These are phyloP conservation scores for Psilopsiagon aurifrons DNA, from an alignment of 2,113 vertebrate species.

Conservation along the genomic window DNA sequence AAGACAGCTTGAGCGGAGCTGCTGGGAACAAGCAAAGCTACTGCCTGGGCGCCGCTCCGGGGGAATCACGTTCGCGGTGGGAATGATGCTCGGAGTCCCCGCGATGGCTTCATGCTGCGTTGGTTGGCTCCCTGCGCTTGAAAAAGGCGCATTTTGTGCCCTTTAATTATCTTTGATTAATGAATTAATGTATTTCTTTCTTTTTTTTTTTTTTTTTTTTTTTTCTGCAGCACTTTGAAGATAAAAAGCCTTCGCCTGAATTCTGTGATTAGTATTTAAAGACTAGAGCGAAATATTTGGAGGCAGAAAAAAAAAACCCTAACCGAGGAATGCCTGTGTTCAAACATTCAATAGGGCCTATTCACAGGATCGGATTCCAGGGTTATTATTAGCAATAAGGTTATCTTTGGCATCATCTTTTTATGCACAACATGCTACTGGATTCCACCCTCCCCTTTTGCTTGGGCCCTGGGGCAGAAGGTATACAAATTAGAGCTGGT, in stretches of 20 bases:
- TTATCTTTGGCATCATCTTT: conserved; percentile 64
- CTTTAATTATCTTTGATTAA: conserved; percentile 66
- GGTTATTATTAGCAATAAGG: conserved; percentile 69
- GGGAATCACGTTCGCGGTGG: background rate
- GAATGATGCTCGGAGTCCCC: conserved; percentile 24
- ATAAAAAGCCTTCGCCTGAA: conserved; percentile 37
- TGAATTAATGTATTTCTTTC: conserved; percentile 42
- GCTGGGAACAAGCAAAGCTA: conserved; percentile 21
- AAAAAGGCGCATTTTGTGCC: conserved; percentile 42
- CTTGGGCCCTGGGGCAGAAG: conserved; percentile 12
- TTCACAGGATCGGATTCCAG: conserved; percentile 56
- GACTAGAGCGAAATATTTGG: conserved; percentile 35
- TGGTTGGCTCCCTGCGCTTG: background rate
- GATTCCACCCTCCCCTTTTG: conserved; percentile 36
- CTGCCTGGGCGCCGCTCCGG: conserved; percentile 11
- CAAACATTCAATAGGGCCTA: conserved; percentile 34
- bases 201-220: background rate
- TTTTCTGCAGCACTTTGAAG: conserved; percentile 55
- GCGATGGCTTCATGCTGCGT: background rate
- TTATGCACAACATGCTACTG: conserved; percentile 43
- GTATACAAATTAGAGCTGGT: conserved; percentile 30
- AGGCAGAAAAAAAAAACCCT: conserved; percentile 42
- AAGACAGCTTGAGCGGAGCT: conserved; percentile 47
- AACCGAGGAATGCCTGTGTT: conserved; percentile 66
- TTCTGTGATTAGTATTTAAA: conserved; percentile 65